Percentiles rank a stretch among this genome's conserved stretches.
Conservation (phyloP, 2,797 vertebrate species). For the Pelobates cultripes region DNA sequence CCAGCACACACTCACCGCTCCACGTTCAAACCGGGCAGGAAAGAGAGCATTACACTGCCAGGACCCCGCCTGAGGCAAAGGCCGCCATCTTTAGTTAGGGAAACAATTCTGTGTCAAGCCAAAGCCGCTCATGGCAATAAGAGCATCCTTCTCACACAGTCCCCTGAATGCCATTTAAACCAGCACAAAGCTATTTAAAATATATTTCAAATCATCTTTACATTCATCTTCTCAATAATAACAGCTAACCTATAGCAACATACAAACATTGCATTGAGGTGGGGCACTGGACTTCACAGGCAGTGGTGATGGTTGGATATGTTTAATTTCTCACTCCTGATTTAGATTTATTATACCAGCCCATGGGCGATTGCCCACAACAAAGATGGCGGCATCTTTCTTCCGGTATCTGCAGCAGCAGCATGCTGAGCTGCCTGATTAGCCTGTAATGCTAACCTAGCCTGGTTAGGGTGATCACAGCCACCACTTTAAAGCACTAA, state of each 20-base stretch:
- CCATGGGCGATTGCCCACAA: neutral
- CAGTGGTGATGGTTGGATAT: neutral
- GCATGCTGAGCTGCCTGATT: no score
- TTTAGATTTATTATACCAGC: neutral
- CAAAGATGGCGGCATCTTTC: slow-evolving; percentile 19
- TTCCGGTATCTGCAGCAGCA: neutral
- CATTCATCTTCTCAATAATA: no score
- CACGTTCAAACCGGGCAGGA: no score
- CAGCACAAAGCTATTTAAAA: no score
- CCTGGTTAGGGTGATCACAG: no score
- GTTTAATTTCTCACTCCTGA: neutral
- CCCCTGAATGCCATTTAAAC: neutral
- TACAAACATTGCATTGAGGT: no score
- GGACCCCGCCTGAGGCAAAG: neutral
- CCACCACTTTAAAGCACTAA: no score
- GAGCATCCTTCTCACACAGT: neutral
- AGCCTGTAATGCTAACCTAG: no score
- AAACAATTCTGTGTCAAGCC: neutral
- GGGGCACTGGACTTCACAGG: neutral
- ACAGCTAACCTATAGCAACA: no score
- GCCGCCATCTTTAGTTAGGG: slow-evolving; percentile 35
- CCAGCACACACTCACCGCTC: no score
- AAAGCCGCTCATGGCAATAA: neutral
- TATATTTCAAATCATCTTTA: neutral
- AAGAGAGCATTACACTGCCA: no score